Conservation (phyloP, 2,113 vertebrate species). For the Rhinolophus sinicus region DNA sequence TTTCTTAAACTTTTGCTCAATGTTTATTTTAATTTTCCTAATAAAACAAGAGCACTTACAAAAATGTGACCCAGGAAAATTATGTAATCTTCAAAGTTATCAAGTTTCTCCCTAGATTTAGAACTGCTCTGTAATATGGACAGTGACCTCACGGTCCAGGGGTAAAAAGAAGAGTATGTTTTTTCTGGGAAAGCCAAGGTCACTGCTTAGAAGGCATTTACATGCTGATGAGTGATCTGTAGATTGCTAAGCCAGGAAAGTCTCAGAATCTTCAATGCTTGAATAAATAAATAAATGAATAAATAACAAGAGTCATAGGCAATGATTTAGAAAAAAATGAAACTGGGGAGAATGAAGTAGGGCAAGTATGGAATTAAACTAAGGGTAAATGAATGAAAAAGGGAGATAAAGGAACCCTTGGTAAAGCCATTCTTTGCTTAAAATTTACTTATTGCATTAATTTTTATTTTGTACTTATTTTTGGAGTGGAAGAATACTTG, state of each 20-base stretch:
- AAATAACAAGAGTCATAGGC: conserved; percentile 3
- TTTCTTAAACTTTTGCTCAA: not conserved
- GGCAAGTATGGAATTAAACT: not conserved
- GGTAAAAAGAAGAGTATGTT: not conserved
- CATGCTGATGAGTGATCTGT: not conserved
- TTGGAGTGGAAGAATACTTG: not conserved
- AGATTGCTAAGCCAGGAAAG: not conserved
- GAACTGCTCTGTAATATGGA: not conserved
- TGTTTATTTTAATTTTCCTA: not conserved
- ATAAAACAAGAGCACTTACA: not conserved
- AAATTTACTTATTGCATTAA: not conserved
- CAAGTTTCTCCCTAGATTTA: not conserved
- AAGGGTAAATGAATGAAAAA: not conserved
- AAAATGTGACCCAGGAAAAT: not conserved
- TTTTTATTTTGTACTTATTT: not conserved
- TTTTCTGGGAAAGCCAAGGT: conserved; percentile 33
- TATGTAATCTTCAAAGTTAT: not conserved
- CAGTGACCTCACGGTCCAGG: not conserved
- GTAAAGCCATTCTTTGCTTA: not conserved
- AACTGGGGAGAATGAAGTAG: not conserved
- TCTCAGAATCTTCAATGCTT: conserved; percentile 45
- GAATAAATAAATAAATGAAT: conserved; percentile 64
- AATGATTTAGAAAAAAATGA: conserved; percentile 32
- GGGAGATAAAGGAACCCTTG: not conserved
- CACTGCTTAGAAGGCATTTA: not conserved